phyloP scores from a whole-genome alignment of 2,797 vertebrate species.

The Caiman crocodilus region DNA sequence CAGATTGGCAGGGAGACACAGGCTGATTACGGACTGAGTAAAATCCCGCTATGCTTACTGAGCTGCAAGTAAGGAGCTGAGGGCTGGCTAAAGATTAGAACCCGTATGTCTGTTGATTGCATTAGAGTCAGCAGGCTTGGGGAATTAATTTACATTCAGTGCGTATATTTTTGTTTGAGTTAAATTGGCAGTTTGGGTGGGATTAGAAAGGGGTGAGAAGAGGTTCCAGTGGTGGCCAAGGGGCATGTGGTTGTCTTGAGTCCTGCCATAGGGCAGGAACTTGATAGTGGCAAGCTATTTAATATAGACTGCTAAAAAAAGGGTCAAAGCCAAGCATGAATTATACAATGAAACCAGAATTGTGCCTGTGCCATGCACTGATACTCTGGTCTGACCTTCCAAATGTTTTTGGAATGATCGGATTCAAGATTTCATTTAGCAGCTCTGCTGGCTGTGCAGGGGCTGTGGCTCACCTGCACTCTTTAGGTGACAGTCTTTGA shows the following conservation, averaged over 20 bases:
- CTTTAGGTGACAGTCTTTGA: neutral
- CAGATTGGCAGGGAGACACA: no score
- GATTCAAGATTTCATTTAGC: neutral
- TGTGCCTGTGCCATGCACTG: neutral
- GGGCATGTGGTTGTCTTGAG: neutral
- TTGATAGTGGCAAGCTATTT: neutral
- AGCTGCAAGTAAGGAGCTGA: no score
- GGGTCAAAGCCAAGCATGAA: neutral
- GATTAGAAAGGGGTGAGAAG: no score
- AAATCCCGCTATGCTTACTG: no score
- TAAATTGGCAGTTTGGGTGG: no score
- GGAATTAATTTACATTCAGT: no score
- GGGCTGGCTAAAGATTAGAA: no score
- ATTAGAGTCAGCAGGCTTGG: no score
- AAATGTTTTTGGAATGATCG: neutral
- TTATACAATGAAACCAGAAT: neutral
- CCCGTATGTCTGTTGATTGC: no score
- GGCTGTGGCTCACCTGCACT: neutral
- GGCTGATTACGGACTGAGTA: no score
- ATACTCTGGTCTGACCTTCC: neutral
- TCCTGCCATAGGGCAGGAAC: neutral
- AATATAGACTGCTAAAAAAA: neutral
- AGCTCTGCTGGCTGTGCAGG: neutral
- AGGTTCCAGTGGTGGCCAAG: no score
- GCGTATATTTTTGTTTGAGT: no score